Conservation (phyloP, 1,140 invertebrate genomes). For the Drosophila punjabiensis region DNA sequence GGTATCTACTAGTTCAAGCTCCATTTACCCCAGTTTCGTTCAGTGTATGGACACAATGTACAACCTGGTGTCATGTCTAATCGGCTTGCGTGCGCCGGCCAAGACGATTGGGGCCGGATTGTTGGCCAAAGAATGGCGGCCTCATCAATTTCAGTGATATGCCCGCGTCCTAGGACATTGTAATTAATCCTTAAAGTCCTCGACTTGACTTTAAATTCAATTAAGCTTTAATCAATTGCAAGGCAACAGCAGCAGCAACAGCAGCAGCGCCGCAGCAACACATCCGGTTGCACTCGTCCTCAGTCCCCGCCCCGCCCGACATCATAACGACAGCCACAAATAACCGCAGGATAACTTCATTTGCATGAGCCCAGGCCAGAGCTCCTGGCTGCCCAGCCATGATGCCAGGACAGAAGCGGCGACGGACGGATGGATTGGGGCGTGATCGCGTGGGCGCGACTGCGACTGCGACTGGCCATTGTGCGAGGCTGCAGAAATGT, state of each 20-base stretch:
- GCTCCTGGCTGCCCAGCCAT: slow-evolving; percentile 9
- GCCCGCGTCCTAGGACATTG: slow-evolving; percentile 18
- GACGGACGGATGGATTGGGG: slow-evolving; percentile 9
- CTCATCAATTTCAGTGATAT: slow-evolving; percentile 50
- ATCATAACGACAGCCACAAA: slow-evolving; percentile 77
- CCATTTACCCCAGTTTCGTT: neutral
- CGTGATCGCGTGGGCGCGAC: slow-evolving; percentile 18
- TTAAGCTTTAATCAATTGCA: slow-evolving; percentile 78
- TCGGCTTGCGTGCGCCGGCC: slow-evolving; percentile 60
- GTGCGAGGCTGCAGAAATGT: slow-evolving; percentile 40
- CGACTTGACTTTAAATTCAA: slow-evolving; percentile 68
- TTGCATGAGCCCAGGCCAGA: slow-evolving; percentile 60
- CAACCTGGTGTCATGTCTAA: slow-evolving; percentile 42
- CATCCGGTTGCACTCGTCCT: slow-evolving; percentile 43
- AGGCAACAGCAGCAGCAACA: slow-evolving; percentile 26
- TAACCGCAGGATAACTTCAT: slow-evolving; percentile 83
- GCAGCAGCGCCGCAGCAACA: slow-evolving; percentile 29
- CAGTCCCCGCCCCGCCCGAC: slow-evolving; percentile 36
- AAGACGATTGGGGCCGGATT: slow-evolving; percentile 57
- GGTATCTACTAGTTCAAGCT: neutral
- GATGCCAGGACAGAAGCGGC: slow-evolving; percentile 7
- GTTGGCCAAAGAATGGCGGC: slow-evolving; percentile 31
- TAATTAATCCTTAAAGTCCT: slow-evolving; percentile 65
- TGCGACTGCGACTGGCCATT: slow-evolving; percentile 44
- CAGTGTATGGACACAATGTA: neutral